Evolutionary conservation across 2,797 vertebrate genomes (phyloP).

Genomic region (Mycteria americana): DNA sequence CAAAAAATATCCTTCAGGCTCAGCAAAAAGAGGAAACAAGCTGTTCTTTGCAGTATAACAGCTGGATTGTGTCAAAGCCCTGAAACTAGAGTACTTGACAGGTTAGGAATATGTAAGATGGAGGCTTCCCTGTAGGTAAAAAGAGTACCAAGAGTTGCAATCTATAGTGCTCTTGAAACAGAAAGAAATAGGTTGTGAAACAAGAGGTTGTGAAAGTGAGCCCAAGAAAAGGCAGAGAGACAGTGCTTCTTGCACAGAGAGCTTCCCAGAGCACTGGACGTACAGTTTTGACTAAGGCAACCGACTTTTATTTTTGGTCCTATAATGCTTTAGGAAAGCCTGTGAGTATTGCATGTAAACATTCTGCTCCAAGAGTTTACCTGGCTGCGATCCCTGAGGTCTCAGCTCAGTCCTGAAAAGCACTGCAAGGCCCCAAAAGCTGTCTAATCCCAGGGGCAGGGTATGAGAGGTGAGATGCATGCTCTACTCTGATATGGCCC

Average conservation of each 20-base stretch:
- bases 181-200: neutral
- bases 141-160: neutral
- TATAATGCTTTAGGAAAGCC: neutral
- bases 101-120: neutral
- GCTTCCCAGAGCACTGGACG: neutral
- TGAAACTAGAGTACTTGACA: constrained; percentile 14
- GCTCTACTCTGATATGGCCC: neutral
- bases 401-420: neutral
- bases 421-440: neutral
- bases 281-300: neutral
- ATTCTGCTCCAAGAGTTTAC: neutral
- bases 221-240: neutral
- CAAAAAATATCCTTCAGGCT: constrained; percentile 22
- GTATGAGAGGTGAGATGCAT: fast-evolving
- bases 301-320: neutral
- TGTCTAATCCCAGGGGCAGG: neutral
- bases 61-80: constrained; percentile 12
- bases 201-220: neutral
- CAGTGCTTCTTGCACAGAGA: neutral
- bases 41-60: constrained; percentile 31
- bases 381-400: neutral
- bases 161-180: neutral
- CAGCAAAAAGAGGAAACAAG: constrained; percentile 39
- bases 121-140: neutral
- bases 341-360: neutral